Evolutionary conservation across 2,888 invertebrate species (phyloP).

Genomic region (Eupithecia inturbata): DNA sequence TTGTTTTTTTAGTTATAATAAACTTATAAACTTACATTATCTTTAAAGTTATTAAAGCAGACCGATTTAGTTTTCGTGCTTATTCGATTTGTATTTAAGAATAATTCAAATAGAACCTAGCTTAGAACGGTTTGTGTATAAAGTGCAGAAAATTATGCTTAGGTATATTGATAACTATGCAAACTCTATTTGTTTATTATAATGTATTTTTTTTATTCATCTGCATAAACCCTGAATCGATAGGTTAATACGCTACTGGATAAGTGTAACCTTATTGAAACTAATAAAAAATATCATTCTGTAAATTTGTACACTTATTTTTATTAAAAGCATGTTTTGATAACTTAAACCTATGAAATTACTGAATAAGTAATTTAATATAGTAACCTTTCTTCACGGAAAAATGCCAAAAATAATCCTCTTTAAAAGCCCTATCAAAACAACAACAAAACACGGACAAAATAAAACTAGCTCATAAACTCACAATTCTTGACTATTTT

Average conservation of each 20-base stretch:
- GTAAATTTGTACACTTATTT: neutral
- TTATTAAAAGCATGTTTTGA: neutral
- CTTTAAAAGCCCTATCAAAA: neutral
- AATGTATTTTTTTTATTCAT: neutral
- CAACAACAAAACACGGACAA: neutral
- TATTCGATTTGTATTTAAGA: neutral
- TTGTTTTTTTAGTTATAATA: constrained; percentile 14
- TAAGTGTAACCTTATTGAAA: too few relatives aligned
- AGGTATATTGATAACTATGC: too few relatives aligned
- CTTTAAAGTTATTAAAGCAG: neutral
- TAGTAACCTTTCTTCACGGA: too few relatives aligned
- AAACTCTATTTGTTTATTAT: too few relatives aligned
- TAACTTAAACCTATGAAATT: neutral
- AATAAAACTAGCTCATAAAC: neutral
- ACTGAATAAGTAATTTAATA: too few relatives aligned
- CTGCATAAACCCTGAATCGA: neutral
- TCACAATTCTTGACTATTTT: constrained; percentile 37
- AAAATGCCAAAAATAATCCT: too few relatives aligned
- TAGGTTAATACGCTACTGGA: too few relatives aligned
- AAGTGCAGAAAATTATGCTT: neutral
- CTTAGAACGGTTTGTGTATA: neutral
- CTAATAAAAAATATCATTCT: neutral
- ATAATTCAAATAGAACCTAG: neutral
- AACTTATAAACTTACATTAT: neutral
- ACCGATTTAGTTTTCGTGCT: neutral